phyloP scores from a whole-genome alignment of 2,113 vertebrate genomes.

The Bubo bubo region DNA sequence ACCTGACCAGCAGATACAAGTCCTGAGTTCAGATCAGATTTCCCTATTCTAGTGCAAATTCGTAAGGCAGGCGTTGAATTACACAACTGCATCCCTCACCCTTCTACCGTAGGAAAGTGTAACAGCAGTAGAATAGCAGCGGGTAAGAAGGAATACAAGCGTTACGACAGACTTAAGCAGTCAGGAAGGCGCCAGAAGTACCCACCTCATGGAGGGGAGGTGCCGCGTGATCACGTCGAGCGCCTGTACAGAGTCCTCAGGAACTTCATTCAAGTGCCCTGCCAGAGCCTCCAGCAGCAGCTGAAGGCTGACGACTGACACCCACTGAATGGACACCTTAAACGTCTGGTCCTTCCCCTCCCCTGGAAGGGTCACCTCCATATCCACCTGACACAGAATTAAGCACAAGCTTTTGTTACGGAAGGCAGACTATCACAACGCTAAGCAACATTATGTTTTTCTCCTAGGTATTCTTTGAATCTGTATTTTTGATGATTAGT shows the following conservation, averaged over 20 bases:
- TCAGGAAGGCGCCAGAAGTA: background rate
- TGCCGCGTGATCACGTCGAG: slow-evolving; percentile 97
- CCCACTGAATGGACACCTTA: slow-evolving; percentile 98
- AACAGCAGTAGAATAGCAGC: background rate
- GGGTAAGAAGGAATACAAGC: background rate
- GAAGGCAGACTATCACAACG: background rate
- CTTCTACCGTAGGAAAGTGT: background rate
- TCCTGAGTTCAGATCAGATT: slow-evolving; percentile 34
- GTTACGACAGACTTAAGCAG: background rate
- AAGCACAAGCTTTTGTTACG: background rate
- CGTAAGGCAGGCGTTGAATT: slow-evolving; percentile 20
- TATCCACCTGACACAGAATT: slow-evolving; percentile 85
- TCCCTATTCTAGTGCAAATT: slow-evolving; percentile 41
- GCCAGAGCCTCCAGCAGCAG: slow-evolving; percentile 94
- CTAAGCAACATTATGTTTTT: background rate
- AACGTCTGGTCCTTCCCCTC: slow-evolving; percentile 99
- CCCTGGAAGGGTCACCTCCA: slow-evolving; percentile 97
- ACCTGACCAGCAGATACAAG: slow-evolving; percentile 34
- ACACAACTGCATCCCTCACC: slow-evolving; percentile 9
- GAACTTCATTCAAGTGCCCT: slow-evolving; percentile 95
- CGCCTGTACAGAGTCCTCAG: slow-evolving; percentile 96
- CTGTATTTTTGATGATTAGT: background rate
- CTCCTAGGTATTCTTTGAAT: background rate
- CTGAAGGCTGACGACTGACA: slow-evolving; percentile 97
- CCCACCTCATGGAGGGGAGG: slow-evolving; percentile 96